These are phyloP conservation scores for Cotesia chilonis DNA, from an alignment of 1,140 invertebrate species.

Conservation along the genomic window DNA sequence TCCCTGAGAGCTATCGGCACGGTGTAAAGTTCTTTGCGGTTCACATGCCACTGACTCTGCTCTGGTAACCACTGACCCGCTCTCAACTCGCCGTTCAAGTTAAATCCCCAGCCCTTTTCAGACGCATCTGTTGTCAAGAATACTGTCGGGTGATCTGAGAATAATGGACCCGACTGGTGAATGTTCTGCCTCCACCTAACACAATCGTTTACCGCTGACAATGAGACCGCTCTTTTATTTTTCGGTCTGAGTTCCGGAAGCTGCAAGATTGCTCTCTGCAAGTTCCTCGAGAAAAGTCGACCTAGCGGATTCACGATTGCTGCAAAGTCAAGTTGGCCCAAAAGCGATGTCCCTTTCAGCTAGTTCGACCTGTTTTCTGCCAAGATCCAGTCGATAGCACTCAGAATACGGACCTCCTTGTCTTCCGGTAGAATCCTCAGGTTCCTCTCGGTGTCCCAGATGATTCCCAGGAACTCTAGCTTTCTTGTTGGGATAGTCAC, in stretches of 20 bases:
- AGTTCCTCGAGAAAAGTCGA: constrained; percentile 10
- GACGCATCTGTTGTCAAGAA: too few relatives aligned
- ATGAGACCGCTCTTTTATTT: constrained; percentile 12
- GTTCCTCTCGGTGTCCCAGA: constrained; percentile 16
- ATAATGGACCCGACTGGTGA: constrained; percentile 30
- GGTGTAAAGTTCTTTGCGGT: constrained; percentile 49
- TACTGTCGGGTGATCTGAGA: too few relatives aligned
- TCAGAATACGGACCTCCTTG: constrained; percentile 22
- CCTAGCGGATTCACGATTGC: constrained; percentile 27
- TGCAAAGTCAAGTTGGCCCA: constrained; percentile 33
- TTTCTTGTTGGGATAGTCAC: constrained; percentile 8
- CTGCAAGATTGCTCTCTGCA: constrained; percentile 10
- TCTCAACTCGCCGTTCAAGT: too few relatives aligned
- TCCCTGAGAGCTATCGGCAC: constrained; percentile 44
- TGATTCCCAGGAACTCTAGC: constrained; percentile 15
- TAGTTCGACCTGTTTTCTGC: not conserved
- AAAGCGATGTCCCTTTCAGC: constrained; percentile 13
- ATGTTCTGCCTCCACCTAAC: constrained; percentile 20
- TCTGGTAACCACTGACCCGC: not conserved
- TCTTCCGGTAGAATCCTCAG: constrained; percentile 22
- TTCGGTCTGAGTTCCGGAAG: constrained; percentile 37
- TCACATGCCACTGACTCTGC: constrained; percentile 45
- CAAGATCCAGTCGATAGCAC: not conserved
- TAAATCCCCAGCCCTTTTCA: too few relatives aligned
- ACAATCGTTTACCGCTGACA: not conserved